Base-by-base conservation (phyloP, 2,113 vertebrate genomes). In the Leucopternis melanops region DNA sequence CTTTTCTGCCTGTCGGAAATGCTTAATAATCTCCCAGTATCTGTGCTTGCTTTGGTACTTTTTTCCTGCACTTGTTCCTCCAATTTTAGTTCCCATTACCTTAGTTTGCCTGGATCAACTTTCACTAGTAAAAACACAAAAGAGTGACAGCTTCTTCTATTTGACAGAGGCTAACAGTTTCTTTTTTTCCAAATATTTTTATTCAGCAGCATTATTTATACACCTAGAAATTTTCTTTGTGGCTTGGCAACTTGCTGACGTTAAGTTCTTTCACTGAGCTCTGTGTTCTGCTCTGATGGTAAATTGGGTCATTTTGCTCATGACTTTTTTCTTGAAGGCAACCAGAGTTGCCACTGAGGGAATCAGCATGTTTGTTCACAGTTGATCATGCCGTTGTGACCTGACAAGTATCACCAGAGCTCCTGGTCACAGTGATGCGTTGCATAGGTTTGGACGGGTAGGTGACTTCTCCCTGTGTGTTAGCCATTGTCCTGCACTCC, bases 351-450 rank as follows among this genome's bases (percentile, higher is more conserved):
- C 26, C 19, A 8, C 38, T 47, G 54, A 50, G 58, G 38, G 27
- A 57, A 31, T 36, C 2, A 0, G 31, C 19, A 12, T 6, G 0
- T 70, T 80, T 88, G 50, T 34, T 81, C n/a, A 6, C 32, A 32
- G 49, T 1, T 38, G 40, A 22, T 87, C 3, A 0, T 75, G 17
- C 50, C 0, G 0, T 23, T 54, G 29, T 3, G 13, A n/a, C 45
- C 23, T 74, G 59, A 26, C 9, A 34, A 5, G 25, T 49, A 1
- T 71, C 78, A 18, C 13, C 27, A 14, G 58, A 61, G 57, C 14
- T 52, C 31, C 54, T 27, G 59, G 29, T 45, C 1, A 2, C 57
- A 10, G 47, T 29, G 27, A 4, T 55, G 65, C 2, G 0, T 75
- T 38, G 50, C 12, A 20, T 59, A n/a, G 50, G 19, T 58, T 65